phyloP scores from a whole-genome alignment of 2,888 invertebrate genomes.

The Diogma glabrata region DNA sequence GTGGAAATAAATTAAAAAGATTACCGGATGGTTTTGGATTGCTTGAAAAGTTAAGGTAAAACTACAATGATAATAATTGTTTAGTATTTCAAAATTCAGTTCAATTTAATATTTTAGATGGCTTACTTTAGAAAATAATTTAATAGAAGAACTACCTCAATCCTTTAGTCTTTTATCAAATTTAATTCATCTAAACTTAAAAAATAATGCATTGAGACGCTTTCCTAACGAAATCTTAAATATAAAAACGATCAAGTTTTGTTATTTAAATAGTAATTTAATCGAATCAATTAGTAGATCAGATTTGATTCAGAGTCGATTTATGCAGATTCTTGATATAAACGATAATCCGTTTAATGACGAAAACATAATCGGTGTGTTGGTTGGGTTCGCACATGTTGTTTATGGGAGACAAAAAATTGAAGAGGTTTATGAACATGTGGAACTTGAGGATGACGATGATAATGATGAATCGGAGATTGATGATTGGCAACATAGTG shows the following conservation, averaged over 20 bases:
- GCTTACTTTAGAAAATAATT: conserved; percentile 53
- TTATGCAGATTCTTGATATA: conserved; percentile 43
- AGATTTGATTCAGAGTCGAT: conserved; percentile 29
- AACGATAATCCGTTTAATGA: conserved; percentile 42
- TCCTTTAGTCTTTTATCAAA: conserved; percentile 41
- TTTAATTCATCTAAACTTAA: conserved; percentile 50
- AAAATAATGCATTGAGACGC: conserved; percentile 41
- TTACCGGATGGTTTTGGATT: conserved; percentile 47
- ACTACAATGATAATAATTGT: too few species aligned
- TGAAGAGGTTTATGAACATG: too few species aligned
- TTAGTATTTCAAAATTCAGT: too few species aligned
- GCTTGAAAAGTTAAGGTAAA: conserved; percentile 45
- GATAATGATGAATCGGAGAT: conserved; percentile 34
- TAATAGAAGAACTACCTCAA: conserved; percentile 41
- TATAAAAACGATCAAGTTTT: conserved; percentile 40
- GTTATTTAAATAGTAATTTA: conserved; percentile 42
- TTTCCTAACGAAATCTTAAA: conserved; percentile 40
- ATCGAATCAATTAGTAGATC: conserved; percentile 12
- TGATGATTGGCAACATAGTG: conserved; percentile 48
- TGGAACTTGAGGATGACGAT: conserved; percentile 13
- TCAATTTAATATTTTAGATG: conserved; percentile 38
- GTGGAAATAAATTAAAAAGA: conserved; percentile 46
- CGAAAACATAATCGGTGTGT: conserved; percentile 25
- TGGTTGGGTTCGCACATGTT: not conserved
- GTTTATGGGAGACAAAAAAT: not conserved